Evolutionary conservation across 2,113 vertebrate species (phyloP), one percentile per base, ranked within the genome.

Genomic region (Oncorhynchus clarkii): DNA sequence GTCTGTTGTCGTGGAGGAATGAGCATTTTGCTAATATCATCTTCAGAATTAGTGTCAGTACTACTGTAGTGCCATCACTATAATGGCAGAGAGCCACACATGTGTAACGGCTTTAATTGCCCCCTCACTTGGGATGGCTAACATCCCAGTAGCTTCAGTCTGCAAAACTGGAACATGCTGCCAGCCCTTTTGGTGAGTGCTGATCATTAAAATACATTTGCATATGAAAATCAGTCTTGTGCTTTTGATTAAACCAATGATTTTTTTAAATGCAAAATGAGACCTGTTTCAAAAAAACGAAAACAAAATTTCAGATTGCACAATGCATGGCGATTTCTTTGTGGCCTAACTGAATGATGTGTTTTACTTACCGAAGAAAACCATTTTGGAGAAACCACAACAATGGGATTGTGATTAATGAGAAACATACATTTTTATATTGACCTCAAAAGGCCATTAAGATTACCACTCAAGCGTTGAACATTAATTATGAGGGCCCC

Each of bases 391-490:
- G 66, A 82, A 86, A 81, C 80, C 70, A 82, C 71, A 87, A 87
- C 85, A 88, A 85, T 85, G 64, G 73, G 82, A 85, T 81, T 85
- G 77, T 88, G 82, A 92, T 91, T 91, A 92, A 91, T 92, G 88
- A 87, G 83, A 89, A 90, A 90, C 85, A 86, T 90, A 88, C 76
- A 86, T 86, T 91, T 92, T 82, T 83, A 84, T 87, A 89, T 85
- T 93, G 87, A 93, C 82, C 88, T 88, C 86, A 88, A 91, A 93
- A 89, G 82, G 78, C 90, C 87, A 93, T 92, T 91, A 93, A 89
- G 82, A 90, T 86, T 89, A 84, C 80, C 88, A 91, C 84, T 89
- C 84, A 88, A 89, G 89, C 87, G 64, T 89, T 90, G 76, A 91
- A 78, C 86, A 90, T 90, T 90, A 89, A 92, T 92, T 91, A 92